Evolutionary conservation across 2,797 vertebrate species (phyloP).

Genomic region (Protonibea diacanthus): DNA sequence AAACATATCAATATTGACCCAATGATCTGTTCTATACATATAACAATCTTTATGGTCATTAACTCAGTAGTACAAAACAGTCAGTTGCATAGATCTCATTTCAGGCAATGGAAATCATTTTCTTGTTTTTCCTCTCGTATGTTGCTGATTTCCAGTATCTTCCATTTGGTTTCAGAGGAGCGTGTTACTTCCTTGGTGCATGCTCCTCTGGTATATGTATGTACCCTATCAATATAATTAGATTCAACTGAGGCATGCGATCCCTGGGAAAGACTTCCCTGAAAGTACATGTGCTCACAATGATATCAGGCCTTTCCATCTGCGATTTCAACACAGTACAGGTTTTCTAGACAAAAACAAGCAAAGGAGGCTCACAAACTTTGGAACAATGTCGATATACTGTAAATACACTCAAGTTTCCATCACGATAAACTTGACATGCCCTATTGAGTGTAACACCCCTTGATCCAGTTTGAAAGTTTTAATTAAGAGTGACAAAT

Average conservation of each 20-base stretch:
- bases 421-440: constrained; percentile 50
- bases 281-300: constrained; percentile 60
- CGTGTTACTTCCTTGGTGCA: constrained; percentile 55
- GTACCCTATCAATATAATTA: constrained; percentile 72
- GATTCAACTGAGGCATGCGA: constrained; percentile 72
- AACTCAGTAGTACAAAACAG: neutral
- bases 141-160: constrained; percentile 68
- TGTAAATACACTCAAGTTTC: constrained; percentile 68
- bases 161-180: constrained; percentile 42
- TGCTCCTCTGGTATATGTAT: constrained; percentile 53
- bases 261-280: constrained; percentile 59
- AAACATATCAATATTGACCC: constrained; percentile 12
- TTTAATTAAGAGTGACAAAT: constrained; percentile 51
- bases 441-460: constrained; percentile 48
- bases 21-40: neutral
- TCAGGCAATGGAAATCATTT: constrained; percentile 20
- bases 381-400: constrained; percentile 49
- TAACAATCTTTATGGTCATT: neutral
- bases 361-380: constrained; percentile 51
- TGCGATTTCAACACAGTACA: constrained; percentile 68
- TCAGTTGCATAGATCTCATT: constrained; percentile 14
- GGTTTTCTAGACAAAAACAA: constrained; percentile 70
- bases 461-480: constrained; percentile 48
- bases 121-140: constrained; percentile 41
- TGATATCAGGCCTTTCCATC: constrained; percentile 71